phyloP scores from a whole-genome alignment of 2,797 vertebrate species.

The Neoniphon sammara region DNA sequence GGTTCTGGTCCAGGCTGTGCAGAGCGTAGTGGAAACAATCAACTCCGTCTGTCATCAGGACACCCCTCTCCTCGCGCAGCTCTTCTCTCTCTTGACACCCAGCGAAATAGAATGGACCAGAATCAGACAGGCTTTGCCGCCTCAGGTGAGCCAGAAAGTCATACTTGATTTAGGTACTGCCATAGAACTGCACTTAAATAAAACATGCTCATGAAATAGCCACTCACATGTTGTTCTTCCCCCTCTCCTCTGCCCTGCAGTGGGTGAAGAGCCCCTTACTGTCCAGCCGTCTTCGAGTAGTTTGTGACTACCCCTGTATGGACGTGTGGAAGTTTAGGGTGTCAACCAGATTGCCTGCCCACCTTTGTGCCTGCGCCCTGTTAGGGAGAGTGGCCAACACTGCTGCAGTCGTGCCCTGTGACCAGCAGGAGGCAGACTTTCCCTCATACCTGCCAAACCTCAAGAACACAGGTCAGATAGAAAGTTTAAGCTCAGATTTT shows the following conservation, averaged over 20 bases:
- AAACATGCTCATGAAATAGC: neutral
- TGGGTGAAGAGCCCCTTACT: constrained; percentile 91
- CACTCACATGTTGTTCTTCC: neutral
- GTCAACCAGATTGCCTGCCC: constrained; percentile 85
- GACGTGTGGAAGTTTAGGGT: constrained; percentile 79
- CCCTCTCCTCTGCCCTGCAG: constrained; percentile 71
- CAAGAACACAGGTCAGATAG: constrained; percentile 84
- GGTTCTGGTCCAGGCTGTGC: constrained; percentile 85
- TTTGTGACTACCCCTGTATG: constrained; percentile 80
- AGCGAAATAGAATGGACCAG: constrained; percentile 85
- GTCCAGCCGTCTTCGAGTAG: constrained; percentile 85
- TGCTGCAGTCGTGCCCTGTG: constrained; percentile 67
- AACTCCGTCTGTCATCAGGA: constrained; percentile 75
- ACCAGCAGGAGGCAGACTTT: constrained; percentile 70
- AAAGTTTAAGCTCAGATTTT: too few relatives aligned
- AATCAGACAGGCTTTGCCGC: constrained; percentile 85
- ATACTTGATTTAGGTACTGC: neutral
- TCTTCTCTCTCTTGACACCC: constrained; percentile 83
- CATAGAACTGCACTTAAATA: neutral
- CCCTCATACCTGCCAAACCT: constrained; percentile 70
- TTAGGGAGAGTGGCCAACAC: constrained; percentile 84
- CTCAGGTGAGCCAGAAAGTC: constrained; percentile 82
- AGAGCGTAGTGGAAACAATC: constrained; percentile 84
- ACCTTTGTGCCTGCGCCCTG: constrained; percentile 89
- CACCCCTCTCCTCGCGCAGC: constrained; percentile 77